phyloP scores from a whole-genome alignment of 2,113 vertebrate species.

The Tinamus guttatus region DNA sequence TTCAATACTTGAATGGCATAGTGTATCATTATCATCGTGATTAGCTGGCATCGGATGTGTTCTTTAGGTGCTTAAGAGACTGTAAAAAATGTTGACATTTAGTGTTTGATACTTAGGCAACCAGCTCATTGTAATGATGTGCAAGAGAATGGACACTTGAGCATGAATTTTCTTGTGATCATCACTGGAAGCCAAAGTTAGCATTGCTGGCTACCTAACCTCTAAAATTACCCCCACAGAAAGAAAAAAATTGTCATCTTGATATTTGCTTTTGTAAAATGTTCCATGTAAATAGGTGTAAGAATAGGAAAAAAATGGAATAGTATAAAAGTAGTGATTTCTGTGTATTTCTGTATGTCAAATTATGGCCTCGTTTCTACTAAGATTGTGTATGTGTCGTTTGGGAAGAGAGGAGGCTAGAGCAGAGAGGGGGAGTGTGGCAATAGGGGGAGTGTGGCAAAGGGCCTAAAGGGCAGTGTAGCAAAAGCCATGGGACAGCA shows the following conservation, averaged over 20 bases:
- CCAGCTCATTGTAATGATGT: not conserved
- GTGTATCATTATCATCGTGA: not conserved
- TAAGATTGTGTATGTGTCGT: not conserved
- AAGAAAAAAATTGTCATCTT: not conserved
- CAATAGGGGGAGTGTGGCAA: not conserved
- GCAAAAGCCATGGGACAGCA: not conserved
- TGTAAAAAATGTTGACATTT: not conserved
- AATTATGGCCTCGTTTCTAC: not conserved
- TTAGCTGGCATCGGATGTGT: not conserved
- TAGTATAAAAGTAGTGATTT: not conserved
- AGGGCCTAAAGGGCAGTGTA: not conserved
- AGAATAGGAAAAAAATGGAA: not conserved
- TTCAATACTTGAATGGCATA: not conserved
- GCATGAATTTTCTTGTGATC: not conserved
- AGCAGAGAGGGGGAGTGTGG: not conserved
- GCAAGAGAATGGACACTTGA: not conserved
- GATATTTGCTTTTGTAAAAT: rapidly evolving
- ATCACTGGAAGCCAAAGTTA: not conserved
- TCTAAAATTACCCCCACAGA: not conserved
- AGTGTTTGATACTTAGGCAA: not conserved
- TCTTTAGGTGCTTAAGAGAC: not conserved
- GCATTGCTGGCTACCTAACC: not conserved
- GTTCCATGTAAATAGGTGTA: not conserved
- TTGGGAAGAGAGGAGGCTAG: not conserved
- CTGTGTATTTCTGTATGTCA: not conserved